Base-by-base conservation (phyloP, 2,888 invertebrate genomes). In the Tiliacea citrago region DNA sequence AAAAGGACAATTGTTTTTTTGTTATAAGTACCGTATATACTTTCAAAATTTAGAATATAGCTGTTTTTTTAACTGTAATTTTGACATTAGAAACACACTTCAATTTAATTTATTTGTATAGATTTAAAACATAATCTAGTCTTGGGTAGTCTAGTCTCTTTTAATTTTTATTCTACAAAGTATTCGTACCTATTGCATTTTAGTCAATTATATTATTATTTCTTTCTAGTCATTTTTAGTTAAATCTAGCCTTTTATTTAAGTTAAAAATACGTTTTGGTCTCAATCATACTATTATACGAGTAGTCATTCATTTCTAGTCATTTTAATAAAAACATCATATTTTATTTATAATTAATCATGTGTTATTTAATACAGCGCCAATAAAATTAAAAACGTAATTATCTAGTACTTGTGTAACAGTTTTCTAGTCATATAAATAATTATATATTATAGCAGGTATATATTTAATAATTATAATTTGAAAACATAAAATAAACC, bases 221-320 rank as follows among this genome's bases (percentile, higher is more conserved):
- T 7, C 29, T 39, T 21, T 13, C 73, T 77, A 73, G 79, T 73
- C 49, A 24, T 55, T 49, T 60, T 2, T 29, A 35, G 12, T 42
- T 21, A 42, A 35, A 47, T 35, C 29, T 72, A 66, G 73, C 61
- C 21, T 60, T 35, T 61, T 45, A n/a, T 57, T 21, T 47, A 29
- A 42, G 16, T n/a, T 29, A 49, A 21, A 42, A 47, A 39, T 53
- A 61, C 1, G 0, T 57, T 39, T 51, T 77, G 51, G 51, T 77
- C 39, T 71, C 51, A 53, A 39, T 63, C 13, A n/a, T 29, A 49
- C 18, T 53, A 67, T 16, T 24, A 39, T 53, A n/a, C n/a, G n/a
- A n/a, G n/a, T n/a, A 60, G 42, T 63, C 42, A 5, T 12, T 49
- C 51, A 35, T 51, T 57, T 42, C 71, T 77, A 77, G 77, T 77